phyloP scores from a whole-genome alignment of 2,888 invertebrate species.

The Sesia apiformis region DNA sequence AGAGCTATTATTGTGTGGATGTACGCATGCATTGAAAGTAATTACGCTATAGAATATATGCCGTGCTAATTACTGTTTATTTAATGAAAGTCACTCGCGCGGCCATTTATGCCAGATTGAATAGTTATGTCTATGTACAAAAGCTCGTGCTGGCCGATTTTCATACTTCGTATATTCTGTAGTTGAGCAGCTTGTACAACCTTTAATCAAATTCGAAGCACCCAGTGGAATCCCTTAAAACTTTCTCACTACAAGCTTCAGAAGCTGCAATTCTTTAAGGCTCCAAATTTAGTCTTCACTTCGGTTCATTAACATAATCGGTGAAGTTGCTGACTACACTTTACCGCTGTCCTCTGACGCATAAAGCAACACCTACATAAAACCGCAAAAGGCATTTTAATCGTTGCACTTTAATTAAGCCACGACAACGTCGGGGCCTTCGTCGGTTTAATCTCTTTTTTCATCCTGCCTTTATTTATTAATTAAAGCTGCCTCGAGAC shows the following conservation, averaged over 20 bases:
- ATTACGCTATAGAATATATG: no score
- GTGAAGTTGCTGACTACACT: neutral
- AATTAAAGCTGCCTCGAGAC: conserved; percentile 32
- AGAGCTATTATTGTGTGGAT: no score
- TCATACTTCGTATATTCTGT: no score
- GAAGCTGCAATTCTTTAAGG: neutral
- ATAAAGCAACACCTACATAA: neutral
- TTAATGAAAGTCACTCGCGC: no score
- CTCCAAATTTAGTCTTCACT: neutral
- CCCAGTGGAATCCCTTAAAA: neutral
- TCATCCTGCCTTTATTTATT: conserved; percentile 45
- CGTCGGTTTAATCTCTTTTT: conserved; percentile 33
- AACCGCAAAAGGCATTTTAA: conserved; percentile 30
- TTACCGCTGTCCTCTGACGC: neutral
- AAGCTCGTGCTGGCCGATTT: no score
- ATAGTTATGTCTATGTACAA: no score
- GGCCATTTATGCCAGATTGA: no score
- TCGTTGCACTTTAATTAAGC: conserved; percentile 54
- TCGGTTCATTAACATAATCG: neutral
- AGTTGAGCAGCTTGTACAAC: no score
- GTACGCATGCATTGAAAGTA: no score
- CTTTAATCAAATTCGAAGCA: neutral
- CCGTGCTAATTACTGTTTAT: no score
- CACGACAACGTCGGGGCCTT: conserved; percentile 18
- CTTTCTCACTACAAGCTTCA: neutral